Evolutionary conservation across 2,888 invertebrate species (phyloP).

Genomic region (Anoplius nigerrimus): DNA sequence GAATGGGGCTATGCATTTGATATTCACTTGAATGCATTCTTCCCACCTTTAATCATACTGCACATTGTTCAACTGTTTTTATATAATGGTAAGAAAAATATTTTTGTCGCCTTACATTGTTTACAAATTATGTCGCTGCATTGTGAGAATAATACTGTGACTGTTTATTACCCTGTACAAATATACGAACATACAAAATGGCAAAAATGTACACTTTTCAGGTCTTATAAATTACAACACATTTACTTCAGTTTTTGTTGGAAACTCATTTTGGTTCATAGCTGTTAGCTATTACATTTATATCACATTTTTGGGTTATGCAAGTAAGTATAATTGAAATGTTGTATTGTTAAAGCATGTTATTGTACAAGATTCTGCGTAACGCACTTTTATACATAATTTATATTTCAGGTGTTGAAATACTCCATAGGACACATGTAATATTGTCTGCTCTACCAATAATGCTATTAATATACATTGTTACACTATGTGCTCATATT

Average conservation of each 20-base stretch:
- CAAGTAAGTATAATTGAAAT: constrained; percentile 81
- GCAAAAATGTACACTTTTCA: constrained; percentile 68
- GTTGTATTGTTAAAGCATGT: neutral
- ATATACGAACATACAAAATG: neutral
- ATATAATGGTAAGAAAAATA: constrained; percentile 82
- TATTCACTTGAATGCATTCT: constrained; percentile 98
- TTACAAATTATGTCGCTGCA: too few species aligned
- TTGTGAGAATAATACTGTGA: neutral
- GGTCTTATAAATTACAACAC: constrained; percentile 86
- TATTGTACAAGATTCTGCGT: neutral
- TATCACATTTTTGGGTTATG: constrained; percentile 98
- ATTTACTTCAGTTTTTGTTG: constrained; percentile 88
- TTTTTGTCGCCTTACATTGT: neutral
- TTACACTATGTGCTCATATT: constrained; percentile 86
- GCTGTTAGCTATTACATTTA: constrained; percentile 95
- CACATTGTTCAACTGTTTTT: constrained; percentile 95
- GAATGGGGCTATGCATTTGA: constrained; percentile 99
- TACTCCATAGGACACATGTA: constrained; percentile 88
- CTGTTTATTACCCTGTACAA: neutral
- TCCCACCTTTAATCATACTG: constrained; percentile 95
- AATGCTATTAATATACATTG: constrained; percentile 85
- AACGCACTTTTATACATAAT: neutral
- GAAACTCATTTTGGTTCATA: constrained; percentile 95
- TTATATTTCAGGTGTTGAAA: constrained; percentile 85
- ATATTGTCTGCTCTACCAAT: constrained; percentile 90